Conservation (phyloP, 2,888 invertebrate genomes). For the Dyspetes luteomarginatus region DNA sequence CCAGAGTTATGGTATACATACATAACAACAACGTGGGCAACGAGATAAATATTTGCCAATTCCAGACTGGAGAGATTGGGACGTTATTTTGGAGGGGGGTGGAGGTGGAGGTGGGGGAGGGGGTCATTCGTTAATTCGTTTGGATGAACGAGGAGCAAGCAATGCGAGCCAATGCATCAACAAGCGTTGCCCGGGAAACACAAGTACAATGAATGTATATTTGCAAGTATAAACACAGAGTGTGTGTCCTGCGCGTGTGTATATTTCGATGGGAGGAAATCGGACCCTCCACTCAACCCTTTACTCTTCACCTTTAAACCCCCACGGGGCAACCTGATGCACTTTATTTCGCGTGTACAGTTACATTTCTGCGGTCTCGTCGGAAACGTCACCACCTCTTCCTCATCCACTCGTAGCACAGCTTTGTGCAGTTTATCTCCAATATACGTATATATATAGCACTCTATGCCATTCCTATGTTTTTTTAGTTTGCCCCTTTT, state of each 20-base stretch:
- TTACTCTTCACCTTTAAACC: slow-evolving; percentile 49
- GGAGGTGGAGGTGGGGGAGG: no score
- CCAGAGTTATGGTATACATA: slow-evolving; percentile 45
- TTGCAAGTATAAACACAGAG: slow-evolving; percentile 67
- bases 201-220: slow-evolving; percentile 65
- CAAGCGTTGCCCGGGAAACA: slow-evolving; percentile 42
- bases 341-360: slow-evolving; percentile 52
- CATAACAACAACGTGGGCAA: background rate
- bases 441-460: background rate
- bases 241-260: slow-evolving; percentile 46
- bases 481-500: no score
- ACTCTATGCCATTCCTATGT: background rate
- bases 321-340: slow-evolving; percentile 52
- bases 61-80: slow-evolving; percentile 51
- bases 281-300: slow-evolving; percentile 12
- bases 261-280: slow-evolving; percentile 26
- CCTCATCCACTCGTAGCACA: slow-evolving; percentile 25
- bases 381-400: slow-evolving; percentile 56
- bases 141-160: slow-evolving; percentile 38
- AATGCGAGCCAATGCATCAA: slow-evolving; percentile 64
- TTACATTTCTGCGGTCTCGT: slow-evolving; percentile 38
- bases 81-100: slow-evolving; percentile 52
- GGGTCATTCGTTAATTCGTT: slow-evolving; percentile 62
- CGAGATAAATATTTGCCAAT: slow-evolving; percentile 27
- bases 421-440: slow-evolving; percentile 16